Conservation (phyloP, 2,113 vertebrate species). For the Jacana jacana region DNA sequence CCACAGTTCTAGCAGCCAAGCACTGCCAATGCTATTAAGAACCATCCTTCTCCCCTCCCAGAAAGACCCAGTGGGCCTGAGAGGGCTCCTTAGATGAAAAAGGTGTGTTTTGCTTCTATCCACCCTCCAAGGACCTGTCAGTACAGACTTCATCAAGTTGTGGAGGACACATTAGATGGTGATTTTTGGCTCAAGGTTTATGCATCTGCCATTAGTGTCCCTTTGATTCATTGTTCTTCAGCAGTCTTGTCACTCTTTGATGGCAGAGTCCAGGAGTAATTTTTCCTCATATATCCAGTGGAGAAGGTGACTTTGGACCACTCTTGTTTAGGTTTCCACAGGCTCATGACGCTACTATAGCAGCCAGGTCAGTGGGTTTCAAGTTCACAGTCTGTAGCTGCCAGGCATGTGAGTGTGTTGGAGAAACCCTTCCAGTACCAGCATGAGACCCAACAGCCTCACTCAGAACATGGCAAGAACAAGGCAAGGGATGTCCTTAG, state of each 20-base stretch:
- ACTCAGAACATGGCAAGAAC: neutral
- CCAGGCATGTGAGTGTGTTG: neutral
- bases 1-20: neutral
- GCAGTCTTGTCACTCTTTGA: neutral
- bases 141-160: neutral
- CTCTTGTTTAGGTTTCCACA: neutral
- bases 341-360: neutral
- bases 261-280: neutral
- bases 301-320: neutral
- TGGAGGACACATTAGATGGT: neutral
- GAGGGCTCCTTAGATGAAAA: neutral
- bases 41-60: neutral
- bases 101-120: neutral
- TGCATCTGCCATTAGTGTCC: neutral
- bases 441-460: neutral
- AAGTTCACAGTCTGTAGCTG: accelerated
- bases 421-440: neutral
- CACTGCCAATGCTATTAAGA: neutral
- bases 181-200: neutral
- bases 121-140: neutral
- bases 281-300: neutral
- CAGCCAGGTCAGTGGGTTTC: neutral
- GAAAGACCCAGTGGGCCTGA: neutral
- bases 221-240: neutral
- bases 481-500: neutral